Percentiles rank a stretch among this genome's conserved stretches.
These are phyloP conservation scores for Cephus sareptanus DNA, from an alignment of 2,888 invertebrate species.

Conservation along the genomic window DNA sequence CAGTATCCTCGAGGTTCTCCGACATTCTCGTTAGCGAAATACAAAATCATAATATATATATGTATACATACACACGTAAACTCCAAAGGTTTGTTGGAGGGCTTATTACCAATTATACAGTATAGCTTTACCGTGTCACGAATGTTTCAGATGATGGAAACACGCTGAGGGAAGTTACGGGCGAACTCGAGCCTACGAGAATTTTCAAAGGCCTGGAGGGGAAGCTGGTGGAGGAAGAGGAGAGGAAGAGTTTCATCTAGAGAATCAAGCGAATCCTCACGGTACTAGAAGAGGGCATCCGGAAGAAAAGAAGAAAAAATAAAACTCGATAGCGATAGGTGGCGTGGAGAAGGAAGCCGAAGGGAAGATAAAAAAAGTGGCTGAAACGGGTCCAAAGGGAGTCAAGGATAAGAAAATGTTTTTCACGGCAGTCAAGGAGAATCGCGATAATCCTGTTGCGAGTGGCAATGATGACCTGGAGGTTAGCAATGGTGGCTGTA, in stretches of 20 bases:
- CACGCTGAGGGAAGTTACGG: not conserved
- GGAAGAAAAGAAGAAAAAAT: not conserved
- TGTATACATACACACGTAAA: not conserved
- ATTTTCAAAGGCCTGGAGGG: not conserved
- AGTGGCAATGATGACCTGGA: slow-evolving; percentile 40
- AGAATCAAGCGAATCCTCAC: not conserved
- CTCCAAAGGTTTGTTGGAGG: not conserved
- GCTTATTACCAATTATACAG: not conserved
- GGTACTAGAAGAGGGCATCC: not conserved
- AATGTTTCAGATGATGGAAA: not conserved
- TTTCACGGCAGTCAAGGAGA: not conserved
- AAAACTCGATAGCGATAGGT: not conserved
- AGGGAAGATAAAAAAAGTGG: not conserved
- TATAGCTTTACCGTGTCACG: not conserved
- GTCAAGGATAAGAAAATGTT: slow-evolving; percentile 3
- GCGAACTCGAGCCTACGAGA: not conserved
- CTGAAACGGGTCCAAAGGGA: not conserved
- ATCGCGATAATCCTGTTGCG: slow-evolving; percentile 3
- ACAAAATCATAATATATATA: slow-evolving; percentile 11
- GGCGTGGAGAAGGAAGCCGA: not conserved
- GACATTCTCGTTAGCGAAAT: not conserved
- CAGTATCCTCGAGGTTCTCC: not conserved
- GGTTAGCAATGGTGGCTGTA: slow-evolving; percentile 54
- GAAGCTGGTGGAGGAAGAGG: not conserved
- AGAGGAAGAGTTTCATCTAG: not conserved